These are phyloP conservation scores for Eulemur macaco DNA, from an alignment of 2,113 vertebrate species.

Conservation along the genomic window DNA sequence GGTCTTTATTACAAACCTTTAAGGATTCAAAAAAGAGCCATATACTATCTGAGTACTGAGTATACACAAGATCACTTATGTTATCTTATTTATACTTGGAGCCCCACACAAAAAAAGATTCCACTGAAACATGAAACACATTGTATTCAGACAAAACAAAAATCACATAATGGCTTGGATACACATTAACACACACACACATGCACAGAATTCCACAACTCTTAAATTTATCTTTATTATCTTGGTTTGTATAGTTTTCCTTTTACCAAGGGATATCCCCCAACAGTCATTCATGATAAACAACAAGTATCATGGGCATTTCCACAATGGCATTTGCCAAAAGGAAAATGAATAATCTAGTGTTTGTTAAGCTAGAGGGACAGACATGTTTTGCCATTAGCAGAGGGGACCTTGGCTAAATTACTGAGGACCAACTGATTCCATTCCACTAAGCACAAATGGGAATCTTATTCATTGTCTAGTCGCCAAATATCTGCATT, in stretches of 20 bases:
- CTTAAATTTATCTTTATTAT: slow-evolving; percentile 41
- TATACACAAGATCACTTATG: background rate
- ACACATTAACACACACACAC: background rate
- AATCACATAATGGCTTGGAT: background rate
- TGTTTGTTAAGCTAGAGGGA: slow-evolving; percentile 73
- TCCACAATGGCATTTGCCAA: slow-evolving; percentile 70
- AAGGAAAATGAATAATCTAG: slow-evolving; percentile 73
- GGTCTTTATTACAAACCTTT: background rate
- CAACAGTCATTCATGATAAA: slow-evolving; percentile 71
- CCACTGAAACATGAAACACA: background rate
- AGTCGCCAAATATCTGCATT: slow-evolving; percentile 80
- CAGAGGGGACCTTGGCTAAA: slow-evolving; percentile 78
- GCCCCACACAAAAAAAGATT: background rate
- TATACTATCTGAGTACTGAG: background rate
- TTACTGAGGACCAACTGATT: slow-evolving; percentile 74
- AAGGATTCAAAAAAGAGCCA: background rate
- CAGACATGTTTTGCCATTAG: slow-evolving; percentile 77
- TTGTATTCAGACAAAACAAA: background rate
- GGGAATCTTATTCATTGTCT: slow-evolving; percentile 79
- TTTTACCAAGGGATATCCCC: background rate
- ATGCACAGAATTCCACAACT: background rate
- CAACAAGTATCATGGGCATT: slow-evolving; percentile 77
- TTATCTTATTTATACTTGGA: background rate
- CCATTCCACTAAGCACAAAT: slow-evolving; percentile 80
- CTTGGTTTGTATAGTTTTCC: background rate